phyloP scores from a whole-genome alignment of 2,888 invertebrate genomes.

The Megalurothrips usitatus region DNA sequence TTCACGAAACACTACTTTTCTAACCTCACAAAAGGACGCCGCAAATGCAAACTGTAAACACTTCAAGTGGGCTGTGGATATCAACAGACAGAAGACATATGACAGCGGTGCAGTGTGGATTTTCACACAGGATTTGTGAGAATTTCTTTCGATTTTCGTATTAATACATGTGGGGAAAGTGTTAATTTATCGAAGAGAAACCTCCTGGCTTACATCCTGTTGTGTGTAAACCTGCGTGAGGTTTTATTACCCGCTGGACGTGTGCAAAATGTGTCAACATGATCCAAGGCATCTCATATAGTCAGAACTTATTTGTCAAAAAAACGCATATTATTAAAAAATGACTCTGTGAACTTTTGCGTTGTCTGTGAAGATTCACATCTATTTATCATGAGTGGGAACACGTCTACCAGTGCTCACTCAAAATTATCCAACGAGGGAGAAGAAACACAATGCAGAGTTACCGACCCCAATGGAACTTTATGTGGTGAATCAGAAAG shows the following conservation, averaged over 20 bases:
- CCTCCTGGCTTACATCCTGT: not conserved
- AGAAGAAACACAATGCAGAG: not conserved
- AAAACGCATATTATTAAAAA: too few relatives aligned
- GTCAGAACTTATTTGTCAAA: too few relatives aligned
- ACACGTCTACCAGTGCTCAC: not conserved
- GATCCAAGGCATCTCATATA: too few relatives aligned
- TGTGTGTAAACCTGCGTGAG: too few relatives aligned
- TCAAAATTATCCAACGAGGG: not conserved
- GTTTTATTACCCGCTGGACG: too few relatives aligned
- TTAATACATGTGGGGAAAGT: not conserved
- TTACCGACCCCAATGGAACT: not conserved
- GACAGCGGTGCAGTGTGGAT: not conserved
- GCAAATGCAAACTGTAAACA: not conserved
- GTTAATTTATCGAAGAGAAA: not conserved
- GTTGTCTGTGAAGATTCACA: not conserved
- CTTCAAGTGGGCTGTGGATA: not conserved
- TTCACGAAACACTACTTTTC: too few relatives aligned
- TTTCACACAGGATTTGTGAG: not conserved
- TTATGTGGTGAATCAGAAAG: conserved; percentile 30
- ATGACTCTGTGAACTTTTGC: not conserved
- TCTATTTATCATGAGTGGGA: not conserved
- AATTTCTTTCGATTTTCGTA: not conserved
- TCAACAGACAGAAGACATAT: conserved; percentile 8
- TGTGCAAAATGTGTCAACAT: too few relatives aligned
- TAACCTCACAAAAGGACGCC: not conserved